Percentiles rank a stretch among this genome's conserved stretches.
phyloP scores from a whole-genome alignment of 2,888 invertebrate genomes.

The Allolobophora icterica region DNA sequence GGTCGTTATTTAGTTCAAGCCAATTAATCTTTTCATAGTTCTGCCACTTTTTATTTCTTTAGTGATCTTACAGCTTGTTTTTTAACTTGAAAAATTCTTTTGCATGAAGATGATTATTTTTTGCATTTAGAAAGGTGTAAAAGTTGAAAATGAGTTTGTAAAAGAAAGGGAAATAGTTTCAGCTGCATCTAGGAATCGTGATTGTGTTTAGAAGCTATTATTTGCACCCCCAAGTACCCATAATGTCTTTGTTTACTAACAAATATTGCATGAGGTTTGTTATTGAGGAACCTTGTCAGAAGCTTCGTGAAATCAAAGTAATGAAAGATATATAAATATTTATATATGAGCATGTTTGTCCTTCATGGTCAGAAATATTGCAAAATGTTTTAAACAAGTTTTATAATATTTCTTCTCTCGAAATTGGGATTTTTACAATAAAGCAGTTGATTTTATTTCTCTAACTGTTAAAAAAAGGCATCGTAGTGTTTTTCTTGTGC shows the following conservation, averaged over 20 bases:
- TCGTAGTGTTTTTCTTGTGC: neutral
- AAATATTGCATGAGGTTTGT: slow-evolving; percentile 14
- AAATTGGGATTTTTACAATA: neutral
- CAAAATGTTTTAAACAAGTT: neutral
- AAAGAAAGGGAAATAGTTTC: neutral
- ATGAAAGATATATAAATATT: neutral
- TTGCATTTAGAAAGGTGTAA: neutral
- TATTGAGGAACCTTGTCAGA: neutral
- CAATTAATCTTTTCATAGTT: neutral
- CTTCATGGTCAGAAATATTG: neutral
- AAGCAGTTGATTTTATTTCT: neutral
- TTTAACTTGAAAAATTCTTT: neutral
- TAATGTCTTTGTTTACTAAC: neutral
- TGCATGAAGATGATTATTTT: neutral
- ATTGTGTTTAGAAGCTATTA: neutral
- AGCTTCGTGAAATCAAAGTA: neutral
- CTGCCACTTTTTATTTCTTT: neutral
- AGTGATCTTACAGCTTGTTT: neutral
- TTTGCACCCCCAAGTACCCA: neutral
- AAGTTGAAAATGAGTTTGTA: neutral
- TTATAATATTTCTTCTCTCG: neutral
- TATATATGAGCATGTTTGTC: neutral
- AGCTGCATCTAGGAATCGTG: neutral
- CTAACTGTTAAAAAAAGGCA: neutral
- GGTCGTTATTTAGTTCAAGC: neutral